Percentiles rank a stretch among this genome's conserved stretches.
Evolutionary conservation across 2,113 vertebrate species (phyloP).

Genomic region (Lates calcarifer): DNA sequence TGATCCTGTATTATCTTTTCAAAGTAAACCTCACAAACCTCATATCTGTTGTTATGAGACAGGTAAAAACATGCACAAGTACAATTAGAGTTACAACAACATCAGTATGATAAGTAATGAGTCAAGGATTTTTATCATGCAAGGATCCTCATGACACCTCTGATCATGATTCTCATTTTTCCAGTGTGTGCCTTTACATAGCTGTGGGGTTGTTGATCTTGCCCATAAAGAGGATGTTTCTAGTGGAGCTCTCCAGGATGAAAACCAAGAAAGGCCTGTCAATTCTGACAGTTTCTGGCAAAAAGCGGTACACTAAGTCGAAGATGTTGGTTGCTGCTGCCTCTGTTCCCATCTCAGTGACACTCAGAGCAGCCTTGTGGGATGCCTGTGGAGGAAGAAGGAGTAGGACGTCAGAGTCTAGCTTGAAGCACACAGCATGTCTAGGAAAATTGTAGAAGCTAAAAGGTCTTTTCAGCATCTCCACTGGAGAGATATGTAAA

Average conservation of each 20-base stretch:
- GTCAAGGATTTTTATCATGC: background rate
- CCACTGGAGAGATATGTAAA: no score
- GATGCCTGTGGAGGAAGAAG: conserved; percentile 72
- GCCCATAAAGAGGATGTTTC: conserved; percentile 86
- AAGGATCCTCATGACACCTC: background rate
- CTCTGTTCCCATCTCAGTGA: conserved; percentile 86
- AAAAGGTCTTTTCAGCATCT: background rate
- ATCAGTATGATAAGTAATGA: background rate
- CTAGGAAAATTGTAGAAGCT: background rate
- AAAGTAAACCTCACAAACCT: no score
- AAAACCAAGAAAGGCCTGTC: conserved; percentile 83
- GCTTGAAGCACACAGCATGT: background rate
- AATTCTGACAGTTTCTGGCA: conserved; percentile 62
- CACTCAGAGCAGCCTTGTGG: conserved; percentile 83
- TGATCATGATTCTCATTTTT: background rate
- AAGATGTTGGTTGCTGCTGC: conserved; percentile 65
- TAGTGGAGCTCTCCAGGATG: conserved; percentile 81
- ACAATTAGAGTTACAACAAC: background rate
- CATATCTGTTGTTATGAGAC: no score
- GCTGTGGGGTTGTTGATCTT: conserved; percentile 81
- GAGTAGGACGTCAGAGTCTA: background rate
- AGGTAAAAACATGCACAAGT: background rate
- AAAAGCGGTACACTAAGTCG: background rate
- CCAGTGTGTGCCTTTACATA: conserved; percentile 10
- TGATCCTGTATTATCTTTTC: no score